A percentile compares a stretch with the other conserved stretches of the same genome.
These are phyloP conservation scores for Porites divaricata DNA, from an alignment of 92 coral and sea anemone species.

Conservation along the genomic window DNA sequence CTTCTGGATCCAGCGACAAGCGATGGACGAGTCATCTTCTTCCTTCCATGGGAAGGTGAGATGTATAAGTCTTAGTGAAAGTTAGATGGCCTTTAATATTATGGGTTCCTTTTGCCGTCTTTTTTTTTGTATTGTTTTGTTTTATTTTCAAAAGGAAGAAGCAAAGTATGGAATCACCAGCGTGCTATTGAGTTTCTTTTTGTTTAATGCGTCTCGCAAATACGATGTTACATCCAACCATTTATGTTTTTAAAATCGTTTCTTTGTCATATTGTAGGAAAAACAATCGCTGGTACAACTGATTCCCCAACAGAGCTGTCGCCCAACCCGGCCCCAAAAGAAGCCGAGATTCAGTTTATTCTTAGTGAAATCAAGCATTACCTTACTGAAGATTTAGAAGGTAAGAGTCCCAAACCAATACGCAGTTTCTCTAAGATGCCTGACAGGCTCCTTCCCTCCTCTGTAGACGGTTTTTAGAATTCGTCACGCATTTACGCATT, in stretches of 20 bases:
- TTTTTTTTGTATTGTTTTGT: too few relatives aligned
- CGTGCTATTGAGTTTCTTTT: too few relatives aligned
- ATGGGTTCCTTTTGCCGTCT: too few relatives aligned
- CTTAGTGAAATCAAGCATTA: slow-evolving; percentile 91
- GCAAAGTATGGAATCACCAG: too few relatives aligned
- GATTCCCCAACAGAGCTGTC: slow-evolving; percentile 89
- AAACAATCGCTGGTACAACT: slow-evolving; percentile 96
- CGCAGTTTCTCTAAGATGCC: too few relatives aligned
- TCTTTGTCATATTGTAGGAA: slow-evolving; percentile 55
- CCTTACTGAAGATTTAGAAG: slow-evolving; percentile 87
- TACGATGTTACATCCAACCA: background rate
- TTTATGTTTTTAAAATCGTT: background rate
- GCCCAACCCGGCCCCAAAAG: slow-evolving; percentile 83
- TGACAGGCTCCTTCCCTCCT: too few relatives aligned
- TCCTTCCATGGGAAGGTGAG: slow-evolving; percentile 98
- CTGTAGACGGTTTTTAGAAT: too few relatives aligned
- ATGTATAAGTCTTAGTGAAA: too few relatives aligned
- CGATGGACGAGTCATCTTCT: slow-evolving; percentile 96
- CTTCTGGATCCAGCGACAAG: slow-evolving; percentile 96
- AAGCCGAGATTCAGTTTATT: slow-evolving; percentile 93
- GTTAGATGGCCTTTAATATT: too few relatives aligned
- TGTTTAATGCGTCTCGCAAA: too few relatives aligned
- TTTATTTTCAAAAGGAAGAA: too few relatives aligned
- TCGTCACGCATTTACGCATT: too few relatives aligned
- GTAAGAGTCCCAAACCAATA: slow-evolving; percentile 25